Evolutionary conservation across 92 coral and sea anemone species (phyloP), one percentile per base, ranked within the genome.

Genomic region (Heliopora coerulea): DNA sequence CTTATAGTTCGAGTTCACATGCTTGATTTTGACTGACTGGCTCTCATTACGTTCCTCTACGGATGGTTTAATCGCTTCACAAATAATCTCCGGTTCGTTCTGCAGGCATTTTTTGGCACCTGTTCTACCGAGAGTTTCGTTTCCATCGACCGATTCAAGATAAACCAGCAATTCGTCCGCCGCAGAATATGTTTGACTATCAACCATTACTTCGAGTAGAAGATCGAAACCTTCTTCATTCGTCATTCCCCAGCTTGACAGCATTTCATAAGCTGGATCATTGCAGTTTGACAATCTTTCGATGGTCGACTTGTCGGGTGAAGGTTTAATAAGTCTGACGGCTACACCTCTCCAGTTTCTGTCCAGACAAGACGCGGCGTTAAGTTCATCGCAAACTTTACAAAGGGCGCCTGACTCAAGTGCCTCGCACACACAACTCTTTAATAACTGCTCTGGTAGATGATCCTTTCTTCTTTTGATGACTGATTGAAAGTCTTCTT

Each of bases 141-240:
- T n/a, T n/a, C n/a, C n/a, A n/a, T n/a, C n/a, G 12, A 37, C 21
- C 12, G 56, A 28, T 54, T 70, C 49, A 15, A 70, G 19, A 70
- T 48, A 70, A 54, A 20, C 31, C 29, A 70, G 33, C 62, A 70
- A 54, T 41, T 70, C 77, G 27, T 70, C 77, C 18, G 62, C 56
- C 34, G 77, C 77, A 8, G 77, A 70, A 32, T 52, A 52, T 18
- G 54, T 1, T n/a, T 39, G 41, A 54, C 37, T 23, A n/a, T 46
- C 59, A 30, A 67, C 25, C 74, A 67, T 67, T 27, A 59, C 54
- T 15, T 25, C 59, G 31, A 67, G 50, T 27, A 67, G 54, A 14
- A 3, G 5, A 67, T 67, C 74, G 59, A 67, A 67, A 17, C n/a
- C 19, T 0, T 8, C 1, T 1, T 23, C 41, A 25, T 46, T 59